phyloP scores from a whole-genome alignment of 2,113 vertebrate genomes.

The Anoplopoma fimbria region DNA sequence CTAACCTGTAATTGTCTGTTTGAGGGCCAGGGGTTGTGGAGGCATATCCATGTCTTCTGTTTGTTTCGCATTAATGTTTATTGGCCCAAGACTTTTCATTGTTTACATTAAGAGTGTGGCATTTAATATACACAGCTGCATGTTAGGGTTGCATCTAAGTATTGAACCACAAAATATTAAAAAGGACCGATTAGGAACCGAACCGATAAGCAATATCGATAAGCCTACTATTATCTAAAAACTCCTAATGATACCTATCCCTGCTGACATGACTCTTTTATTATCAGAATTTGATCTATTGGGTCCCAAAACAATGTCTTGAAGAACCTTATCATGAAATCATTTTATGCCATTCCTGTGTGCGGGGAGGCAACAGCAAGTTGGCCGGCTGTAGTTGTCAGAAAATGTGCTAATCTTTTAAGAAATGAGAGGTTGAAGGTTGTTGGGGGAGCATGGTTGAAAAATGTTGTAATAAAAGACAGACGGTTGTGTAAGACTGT shows the following conservation, averaged over 20 bases:
- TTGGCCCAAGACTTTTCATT: neutral
- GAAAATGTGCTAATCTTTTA: neutral
- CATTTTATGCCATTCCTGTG: neutral
- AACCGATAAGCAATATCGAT: neutral
- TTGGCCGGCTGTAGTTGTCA: neutral
- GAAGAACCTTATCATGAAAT: neutral
- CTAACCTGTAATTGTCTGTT: slow-evolving; percentile 28
- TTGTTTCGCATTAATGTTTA: neutral
- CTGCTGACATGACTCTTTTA: neutral
- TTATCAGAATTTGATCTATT: neutral
- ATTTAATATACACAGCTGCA: neutral
- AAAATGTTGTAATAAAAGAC: slow-evolving; percentile 47
- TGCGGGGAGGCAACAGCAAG: neutral
- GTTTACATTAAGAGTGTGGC: neutral
- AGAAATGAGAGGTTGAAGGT: slow-evolving; percentile 19
- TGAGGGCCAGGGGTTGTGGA: slow-evolving; percentile 1
- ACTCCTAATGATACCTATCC: neutral
- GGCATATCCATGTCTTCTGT: neutral
- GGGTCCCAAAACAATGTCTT: neutral
- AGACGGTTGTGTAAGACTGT: slow-evolving; percentile 12
- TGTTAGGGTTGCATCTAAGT: neutral
- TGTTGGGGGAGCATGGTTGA: slow-evolving; percentile 17
- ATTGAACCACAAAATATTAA: too few relatives aligned
- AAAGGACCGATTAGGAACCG: too few relatives aligned
- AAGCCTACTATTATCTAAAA: neutral